Conservation (phyloP, 2,113 vertebrate species). For the Tringa solitaria region DNA sequence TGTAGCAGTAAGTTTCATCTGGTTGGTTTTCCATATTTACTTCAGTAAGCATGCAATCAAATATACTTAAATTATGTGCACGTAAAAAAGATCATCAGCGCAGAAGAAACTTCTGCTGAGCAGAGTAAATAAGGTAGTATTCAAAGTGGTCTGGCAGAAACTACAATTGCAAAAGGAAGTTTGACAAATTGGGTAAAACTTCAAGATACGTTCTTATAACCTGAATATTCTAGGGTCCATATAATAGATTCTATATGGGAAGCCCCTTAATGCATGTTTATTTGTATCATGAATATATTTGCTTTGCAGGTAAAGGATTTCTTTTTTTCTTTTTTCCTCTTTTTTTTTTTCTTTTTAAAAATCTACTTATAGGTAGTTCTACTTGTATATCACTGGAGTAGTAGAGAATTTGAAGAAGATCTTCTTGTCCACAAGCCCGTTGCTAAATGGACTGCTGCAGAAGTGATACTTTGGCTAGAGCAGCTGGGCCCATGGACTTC, state of each 20-base stretch:
- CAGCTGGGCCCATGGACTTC: slow-evolving; percentile 89
- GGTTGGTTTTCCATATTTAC: background rate
- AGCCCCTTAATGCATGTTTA: background rate
- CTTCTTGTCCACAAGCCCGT: slow-evolving; percentile 87
- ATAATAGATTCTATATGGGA: background rate
- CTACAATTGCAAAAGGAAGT: background rate
- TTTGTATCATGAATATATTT: background rate
- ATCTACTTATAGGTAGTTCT: slow-evolving; percentile 80
- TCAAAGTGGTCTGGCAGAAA: background rate
- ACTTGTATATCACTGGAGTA: slow-evolving; percentile 90
- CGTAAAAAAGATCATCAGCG: background rate
- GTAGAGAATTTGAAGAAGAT: slow-evolving; percentile 82
- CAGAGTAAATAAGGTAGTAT: background rate
- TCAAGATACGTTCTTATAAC: background rate
- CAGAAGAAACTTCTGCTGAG: background rate
- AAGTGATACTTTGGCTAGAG: slow-evolving; percentile 89
- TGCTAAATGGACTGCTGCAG: slow-evolving; percentile 85
- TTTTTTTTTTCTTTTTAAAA: background rate
- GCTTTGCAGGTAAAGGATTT: background rate
- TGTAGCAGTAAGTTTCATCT: slow-evolving; percentile 83
- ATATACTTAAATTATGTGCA: background rate
- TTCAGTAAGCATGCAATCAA: background rate
- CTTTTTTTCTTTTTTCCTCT: background rate
- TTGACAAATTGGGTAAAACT: background rate
- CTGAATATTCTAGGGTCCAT: background rate